These are phyloP conservation scores for Turritopsis dohrnii DNA, from an alignment of 30 jellyfish, hydroid and myxozoan species.

Conservation along the genomic window DNA sequence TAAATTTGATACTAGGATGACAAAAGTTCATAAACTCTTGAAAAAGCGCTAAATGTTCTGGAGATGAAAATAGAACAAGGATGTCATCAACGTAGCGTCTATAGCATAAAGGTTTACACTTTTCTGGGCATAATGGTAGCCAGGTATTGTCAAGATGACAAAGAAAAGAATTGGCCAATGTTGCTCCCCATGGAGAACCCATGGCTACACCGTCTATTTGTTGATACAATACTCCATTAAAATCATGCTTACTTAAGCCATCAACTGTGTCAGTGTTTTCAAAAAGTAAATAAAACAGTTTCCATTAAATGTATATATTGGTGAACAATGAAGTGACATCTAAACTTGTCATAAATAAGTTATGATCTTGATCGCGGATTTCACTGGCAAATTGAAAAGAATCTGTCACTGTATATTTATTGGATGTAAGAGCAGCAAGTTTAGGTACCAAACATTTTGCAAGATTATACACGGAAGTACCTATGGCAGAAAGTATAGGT, in stretches of 20 bases:
- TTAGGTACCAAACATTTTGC: too few relatives aligned
- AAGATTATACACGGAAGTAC: slow-evolving; percentile 11
- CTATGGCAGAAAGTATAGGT: neutral
- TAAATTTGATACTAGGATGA: too few relatives aligned
- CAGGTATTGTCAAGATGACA: slow-evolving; percentile 3
- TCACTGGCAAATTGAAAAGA: too few relatives aligned
- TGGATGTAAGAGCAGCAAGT: too few relatives aligned
- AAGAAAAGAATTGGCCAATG: neutral
- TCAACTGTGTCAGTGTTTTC: slow-evolving; percentile 2
- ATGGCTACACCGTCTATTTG: too few relatives aligned
- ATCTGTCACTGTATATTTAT: too few relatives aligned
- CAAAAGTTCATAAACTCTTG: too few relatives aligned
- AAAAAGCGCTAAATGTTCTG: neutral
- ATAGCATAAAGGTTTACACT: neutral
- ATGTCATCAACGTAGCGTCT: too few relatives aligned
- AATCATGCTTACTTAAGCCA: neutral
- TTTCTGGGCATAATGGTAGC: neutral
- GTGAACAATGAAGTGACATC: slow-evolving; percentile 5
- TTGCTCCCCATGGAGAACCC: neutral
- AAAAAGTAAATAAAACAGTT: too few relatives aligned
- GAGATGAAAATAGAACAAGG: too few relatives aligned
- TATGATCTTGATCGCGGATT: too few relatives aligned
- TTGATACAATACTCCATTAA: neutral
- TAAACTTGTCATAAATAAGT: too few relatives aligned
- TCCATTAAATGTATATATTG: neutral